Percentiles rank a stretch among this genome's conserved stretches.
Conservation (phyloP, 2,888 invertebrate genomes). For the Rotaria macrura region DNA sequence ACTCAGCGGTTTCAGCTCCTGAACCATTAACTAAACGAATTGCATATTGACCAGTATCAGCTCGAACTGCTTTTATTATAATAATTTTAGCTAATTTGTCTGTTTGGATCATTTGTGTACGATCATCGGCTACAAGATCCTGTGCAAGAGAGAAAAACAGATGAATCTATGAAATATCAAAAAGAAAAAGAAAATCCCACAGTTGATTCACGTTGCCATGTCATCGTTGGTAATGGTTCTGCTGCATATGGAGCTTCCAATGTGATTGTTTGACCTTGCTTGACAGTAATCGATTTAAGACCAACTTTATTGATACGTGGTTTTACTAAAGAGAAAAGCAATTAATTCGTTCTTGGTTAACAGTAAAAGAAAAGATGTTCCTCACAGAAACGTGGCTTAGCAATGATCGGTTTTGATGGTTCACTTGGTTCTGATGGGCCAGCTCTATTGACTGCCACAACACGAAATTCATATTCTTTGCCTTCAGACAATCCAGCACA, state of each 20-base stretch:
- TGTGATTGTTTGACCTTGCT: slow-evolving; percentile 84
- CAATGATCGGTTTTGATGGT: slow-evolving; percentile 77
- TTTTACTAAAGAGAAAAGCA: slow-evolving; percentile 62
- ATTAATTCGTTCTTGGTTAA: too few species aligned
- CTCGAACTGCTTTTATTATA: slow-evolving; percentile 69
- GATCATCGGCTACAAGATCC: slow-evolving; percentile 39
- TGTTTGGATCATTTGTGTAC: slow-evolving; percentile 72
- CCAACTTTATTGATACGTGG: slow-evolving; percentile 87
- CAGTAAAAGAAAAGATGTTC: background rate
- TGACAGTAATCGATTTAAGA: slow-evolving; percentile 75
- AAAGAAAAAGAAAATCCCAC: background rate
- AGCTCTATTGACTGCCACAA: slow-evolving; percentile 83
- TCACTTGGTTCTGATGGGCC: slow-evolving; percentile 85
- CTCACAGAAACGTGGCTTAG: slow-evolving; percentile 77
- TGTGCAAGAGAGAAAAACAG: background rate
- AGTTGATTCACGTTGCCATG: slow-evolving; percentile 60
- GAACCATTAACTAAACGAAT: slow-evolving; percentile 86
- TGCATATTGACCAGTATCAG: slow-evolving; percentile 75
- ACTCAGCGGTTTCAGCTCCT: slow-evolving; percentile 73
- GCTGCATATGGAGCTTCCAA: slow-evolving; percentile 89
- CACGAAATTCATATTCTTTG: slow-evolving; percentile 85
- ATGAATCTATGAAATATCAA: background rate
- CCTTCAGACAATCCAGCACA: slow-evolving; percentile 77
- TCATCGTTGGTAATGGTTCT: slow-evolving; percentile 85
- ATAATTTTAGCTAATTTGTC: slow-evolving; percentile 81